phyloP scores from a whole-genome alignment of 2,113 vertebrate species.

The Morphnarchus princeps region DNA sequence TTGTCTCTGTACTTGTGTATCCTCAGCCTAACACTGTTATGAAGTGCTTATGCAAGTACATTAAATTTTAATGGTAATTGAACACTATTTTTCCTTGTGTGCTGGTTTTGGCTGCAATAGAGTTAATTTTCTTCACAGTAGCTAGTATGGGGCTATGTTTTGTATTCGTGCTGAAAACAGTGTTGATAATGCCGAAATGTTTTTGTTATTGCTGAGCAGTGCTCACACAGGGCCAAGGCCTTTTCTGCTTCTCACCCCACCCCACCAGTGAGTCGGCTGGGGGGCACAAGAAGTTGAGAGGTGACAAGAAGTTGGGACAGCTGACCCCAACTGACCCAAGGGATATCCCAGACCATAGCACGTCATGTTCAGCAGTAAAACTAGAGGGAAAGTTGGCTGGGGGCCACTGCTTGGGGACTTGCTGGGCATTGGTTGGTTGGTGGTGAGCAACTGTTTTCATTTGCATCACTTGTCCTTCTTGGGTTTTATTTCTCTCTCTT shows the following conservation, averaged over 20 bases:
- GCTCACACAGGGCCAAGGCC: not conserved
- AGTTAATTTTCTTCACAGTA: not conserved
- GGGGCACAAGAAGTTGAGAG: not conserved
- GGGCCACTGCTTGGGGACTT: not conserved
- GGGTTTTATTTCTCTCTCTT: not conserved
- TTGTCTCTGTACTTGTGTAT: not conserved
- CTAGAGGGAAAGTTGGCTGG: not conserved
- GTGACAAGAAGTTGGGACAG: not conserved
- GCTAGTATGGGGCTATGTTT: not conserved
- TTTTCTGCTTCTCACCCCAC: not conserved
- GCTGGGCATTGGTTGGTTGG: not conserved
- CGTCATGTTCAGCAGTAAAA: not conserved
- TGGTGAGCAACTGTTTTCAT: not conserved
- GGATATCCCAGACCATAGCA: not conserved
- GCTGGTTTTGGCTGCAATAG: not conserved
- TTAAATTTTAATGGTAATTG: conserved; percentile 16
- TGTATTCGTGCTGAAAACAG: not conserved
- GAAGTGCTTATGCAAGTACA: not conserved
- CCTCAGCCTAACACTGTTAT: not conserved
- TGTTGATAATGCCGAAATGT: not conserved
- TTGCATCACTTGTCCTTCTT: not conserved
- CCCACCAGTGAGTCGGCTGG: not conserved
- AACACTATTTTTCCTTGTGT: not conserved
- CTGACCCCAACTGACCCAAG: not conserved
- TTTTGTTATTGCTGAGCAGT: not conserved